Percentiles rank a stretch among this genome's conserved stretches.
Conservation (phyloP, 2,113 vertebrate species). For the Accipiter cooperii region DNA sequence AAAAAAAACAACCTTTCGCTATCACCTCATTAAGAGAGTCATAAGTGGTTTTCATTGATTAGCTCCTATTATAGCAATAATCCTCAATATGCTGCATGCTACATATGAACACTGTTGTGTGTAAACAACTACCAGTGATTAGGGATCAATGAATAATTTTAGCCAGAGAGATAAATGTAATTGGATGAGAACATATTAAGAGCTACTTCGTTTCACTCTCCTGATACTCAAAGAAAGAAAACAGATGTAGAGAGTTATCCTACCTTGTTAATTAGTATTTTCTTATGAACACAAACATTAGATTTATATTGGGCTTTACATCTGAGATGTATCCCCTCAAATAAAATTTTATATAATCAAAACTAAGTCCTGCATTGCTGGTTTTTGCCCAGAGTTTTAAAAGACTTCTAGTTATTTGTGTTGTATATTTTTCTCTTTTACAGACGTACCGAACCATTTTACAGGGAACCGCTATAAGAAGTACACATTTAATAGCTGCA, state of each 20-base stretch:
- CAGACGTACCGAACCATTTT: not conserved
- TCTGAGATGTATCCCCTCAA: not conserved
- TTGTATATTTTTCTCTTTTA: not conserved
- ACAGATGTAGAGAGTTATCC: slow-evolving; percentile 20
- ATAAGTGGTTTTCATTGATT: slow-evolving; percentile 67
- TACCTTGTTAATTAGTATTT: slow-evolving; percentile 6
- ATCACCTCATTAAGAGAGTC: slow-evolving; percentile 61
- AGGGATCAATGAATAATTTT: slow-evolving; percentile 70
- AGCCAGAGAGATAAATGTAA: slow-evolving; percentile 54
- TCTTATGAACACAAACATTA: not conserved
- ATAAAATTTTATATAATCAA: not conserved
- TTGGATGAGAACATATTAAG: slow-evolving; percentile 43
- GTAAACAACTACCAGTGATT: slow-evolving; percentile 72
- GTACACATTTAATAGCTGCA: not conserved
- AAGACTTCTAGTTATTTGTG: not conserved
- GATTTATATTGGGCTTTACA: not conserved
- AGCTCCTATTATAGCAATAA: slow-evolving; percentile 64
- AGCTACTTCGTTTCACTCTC: slow-evolving; percentile 57
- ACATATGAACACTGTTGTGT: slow-evolving; percentile 43
- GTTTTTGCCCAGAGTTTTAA: not conserved
- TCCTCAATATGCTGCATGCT: slow-evolving; percentile 50
- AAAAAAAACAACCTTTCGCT: slow-evolving; percentile 58
- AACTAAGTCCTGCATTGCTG: not conserved
- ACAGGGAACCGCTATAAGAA: not conserved
- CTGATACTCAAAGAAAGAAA: not conserved